Conservation (phyloP, 64 coral and sea anemone species). For the Hydrozoanthus tunicans region DNA sequence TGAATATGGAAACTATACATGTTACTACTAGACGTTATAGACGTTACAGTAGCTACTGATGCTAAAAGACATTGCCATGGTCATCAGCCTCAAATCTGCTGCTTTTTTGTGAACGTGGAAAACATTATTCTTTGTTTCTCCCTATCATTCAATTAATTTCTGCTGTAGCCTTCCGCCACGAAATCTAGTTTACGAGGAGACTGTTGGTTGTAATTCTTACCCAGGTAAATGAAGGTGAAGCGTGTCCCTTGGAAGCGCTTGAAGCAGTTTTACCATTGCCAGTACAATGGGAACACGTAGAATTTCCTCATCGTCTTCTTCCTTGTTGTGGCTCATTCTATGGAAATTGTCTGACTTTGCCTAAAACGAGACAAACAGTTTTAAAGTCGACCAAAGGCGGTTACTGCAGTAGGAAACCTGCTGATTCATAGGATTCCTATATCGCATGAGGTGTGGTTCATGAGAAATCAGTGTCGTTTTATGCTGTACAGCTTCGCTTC, state of each 20-base stretch:
- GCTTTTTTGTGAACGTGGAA: background rate
- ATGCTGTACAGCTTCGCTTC: too few relatives aligned
- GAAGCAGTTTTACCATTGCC: constrained; percentile 88
- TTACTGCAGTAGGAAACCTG: too few relatives aligned
- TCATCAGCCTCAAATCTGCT: too few relatives aligned
- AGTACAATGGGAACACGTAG: constrained; percentile 88
- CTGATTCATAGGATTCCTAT: too few relatives aligned
- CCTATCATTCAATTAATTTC: too few relatives aligned
- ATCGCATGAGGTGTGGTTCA: too few relatives aligned
- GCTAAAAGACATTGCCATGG: background rate
- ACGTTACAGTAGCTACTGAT: background rate
- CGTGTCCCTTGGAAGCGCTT: constrained; percentile 78
- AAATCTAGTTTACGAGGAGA: too few relatives aligned
- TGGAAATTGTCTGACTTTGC: constrained; percentile 74
- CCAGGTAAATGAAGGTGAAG: constrained; percentile 87
- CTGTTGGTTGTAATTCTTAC: constrained; percentile 23
- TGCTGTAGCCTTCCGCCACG: too few relatives aligned
- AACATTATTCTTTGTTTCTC: background rate
- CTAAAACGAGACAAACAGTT: background rate
- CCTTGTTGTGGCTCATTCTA: constrained; percentile 70
- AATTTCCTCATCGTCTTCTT: constrained; percentile 81
- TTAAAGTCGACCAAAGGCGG: background rate
- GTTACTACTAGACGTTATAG: too few relatives aligned
- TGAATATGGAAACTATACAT: too few relatives aligned
- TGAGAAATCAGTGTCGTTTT: too few relatives aligned